Base-by-base conservation (phyloP, 1,140 invertebrate species). In the Ceratina japonica region DNA sequence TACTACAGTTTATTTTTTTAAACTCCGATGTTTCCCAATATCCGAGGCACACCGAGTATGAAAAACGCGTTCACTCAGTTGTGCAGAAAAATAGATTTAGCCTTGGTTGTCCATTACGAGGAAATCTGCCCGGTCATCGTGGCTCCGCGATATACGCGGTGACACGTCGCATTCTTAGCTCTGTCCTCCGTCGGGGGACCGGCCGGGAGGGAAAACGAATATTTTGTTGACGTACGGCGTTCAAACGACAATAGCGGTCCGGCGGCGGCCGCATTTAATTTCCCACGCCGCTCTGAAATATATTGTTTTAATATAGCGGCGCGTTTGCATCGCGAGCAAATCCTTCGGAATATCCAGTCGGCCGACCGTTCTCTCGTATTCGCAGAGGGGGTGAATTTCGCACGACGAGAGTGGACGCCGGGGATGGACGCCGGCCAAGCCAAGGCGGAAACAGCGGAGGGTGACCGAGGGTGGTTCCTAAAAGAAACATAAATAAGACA, bases 401-500 rank as follows among this genome's bases (percentile, higher is more conserved):
- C 80, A 79, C 75, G 81, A 79, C 75, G 81, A 87, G 84, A 85
- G 74, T 80, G 86, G 78, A 84, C 85, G 74, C 15, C 75, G 62
- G 16, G 18, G 79, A 87, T 89, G 90, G 90, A 88, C 87, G 83
- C 68, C 80, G 86, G 87, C 87, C 89, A 87, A 89, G 86, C 79
- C 83, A 81, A 81, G 65, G 87, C 83, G 59, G 59, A 70, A 66
- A 68, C 52, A 24, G 56, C 61, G 69, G 5, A 44, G 84, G 82
- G 71, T 61, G 79, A 68, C 20, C 44, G 79, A 78, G 79, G 79
- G 69, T 82, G 87, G 82, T 87, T 88, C 89, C 90, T 91, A 91
- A 91, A 90, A 91, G 89, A 92, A 91, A 91, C 91, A 92, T 92
- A 92, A 92, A 92, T 91, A 92, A 92, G 90, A 91, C 90, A 90